These are phyloP conservation scores for Egretta garzetta DNA, from an alignment of 2,113 vertebrate genomes.

Conservation along the genomic window DNA sequence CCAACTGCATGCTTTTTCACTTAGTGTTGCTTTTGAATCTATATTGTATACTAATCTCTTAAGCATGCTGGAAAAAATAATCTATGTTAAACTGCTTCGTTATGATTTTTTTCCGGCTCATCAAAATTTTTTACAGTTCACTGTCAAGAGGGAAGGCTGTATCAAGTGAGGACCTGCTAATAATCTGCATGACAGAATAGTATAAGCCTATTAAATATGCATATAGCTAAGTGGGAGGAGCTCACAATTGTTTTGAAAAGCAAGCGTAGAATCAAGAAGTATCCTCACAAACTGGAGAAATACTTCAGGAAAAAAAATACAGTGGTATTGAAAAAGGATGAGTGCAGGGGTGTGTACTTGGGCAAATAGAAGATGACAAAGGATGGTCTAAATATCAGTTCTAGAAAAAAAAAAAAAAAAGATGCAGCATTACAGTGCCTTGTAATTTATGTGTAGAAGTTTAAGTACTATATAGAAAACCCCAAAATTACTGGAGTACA, in stretches of 20 bases:
- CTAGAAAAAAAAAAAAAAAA: neutral
- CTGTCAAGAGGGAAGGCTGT: neutral
- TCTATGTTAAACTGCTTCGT: neutral
- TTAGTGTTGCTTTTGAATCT: neutral
- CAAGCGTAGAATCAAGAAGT: neutral
- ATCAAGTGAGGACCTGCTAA: no score
- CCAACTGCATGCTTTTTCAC: neutral
- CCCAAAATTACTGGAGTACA: neutral
- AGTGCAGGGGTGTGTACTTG: neutral
- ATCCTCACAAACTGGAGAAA: neutral
- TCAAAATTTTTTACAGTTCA: neutral
- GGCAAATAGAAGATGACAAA: neutral
- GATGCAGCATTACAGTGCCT: neutral
- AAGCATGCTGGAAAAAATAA: neutral
- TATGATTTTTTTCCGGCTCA: neutral
- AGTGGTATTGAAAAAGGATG: rapidly evolving
- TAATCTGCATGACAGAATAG: neutral
- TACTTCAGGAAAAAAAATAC: neutral
- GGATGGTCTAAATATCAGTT: neutral
- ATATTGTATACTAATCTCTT: neutral
- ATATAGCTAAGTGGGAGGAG: neutral
- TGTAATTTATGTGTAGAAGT: neutral
- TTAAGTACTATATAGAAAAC: neutral
- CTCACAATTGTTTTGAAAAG: neutral
- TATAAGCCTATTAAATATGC: neutral